Conservation (phyloP, 2,797 vertebrate genomes). For the Lutjanus campechanus region DNA sequence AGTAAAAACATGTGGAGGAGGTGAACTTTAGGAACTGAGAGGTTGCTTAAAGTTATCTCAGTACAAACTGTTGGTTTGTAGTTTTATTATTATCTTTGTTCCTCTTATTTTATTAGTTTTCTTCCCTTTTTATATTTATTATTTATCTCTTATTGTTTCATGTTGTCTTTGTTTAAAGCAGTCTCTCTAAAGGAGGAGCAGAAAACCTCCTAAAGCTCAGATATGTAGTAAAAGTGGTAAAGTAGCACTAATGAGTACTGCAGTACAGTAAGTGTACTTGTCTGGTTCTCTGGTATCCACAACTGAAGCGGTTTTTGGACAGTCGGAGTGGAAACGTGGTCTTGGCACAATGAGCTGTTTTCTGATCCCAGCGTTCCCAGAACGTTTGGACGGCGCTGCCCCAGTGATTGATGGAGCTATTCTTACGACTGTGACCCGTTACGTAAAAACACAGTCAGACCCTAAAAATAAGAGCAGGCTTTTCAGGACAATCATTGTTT, state of each 20-base stretch:
- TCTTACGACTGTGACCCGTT: conserved; percentile 74
- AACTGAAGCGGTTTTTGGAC: conserved; percentile 2
- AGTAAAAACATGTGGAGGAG: not conserved
- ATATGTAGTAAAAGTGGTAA: not conserved
- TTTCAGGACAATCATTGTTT: conserved; percentile 79
- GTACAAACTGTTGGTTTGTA: not conserved
- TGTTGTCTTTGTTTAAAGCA: not conserved
- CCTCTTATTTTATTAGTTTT: rapidly evolving
- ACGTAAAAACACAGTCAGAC: conserved; percentile 78
- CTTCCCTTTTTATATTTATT: not conserved
- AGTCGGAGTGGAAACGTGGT: conserved; percentile 23
- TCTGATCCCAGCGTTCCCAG: conserved; percentile 76
- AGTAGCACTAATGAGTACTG: not conserved
- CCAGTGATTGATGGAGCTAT: conserved; percentile 81
- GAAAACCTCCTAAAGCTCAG: not conserved
- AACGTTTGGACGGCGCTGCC: conserved; percentile 59
- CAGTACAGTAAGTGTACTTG: not conserved
- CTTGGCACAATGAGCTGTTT: conserved; percentile 52
- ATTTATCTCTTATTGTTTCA: not conserved
- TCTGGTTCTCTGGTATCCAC: not conserved
- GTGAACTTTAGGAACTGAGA: not conserved
- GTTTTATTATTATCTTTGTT: not conserved
- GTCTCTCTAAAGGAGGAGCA: not conserved
- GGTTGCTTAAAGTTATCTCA: not conserved
- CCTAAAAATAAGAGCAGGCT: conserved; percentile 81